A percentile compares a stretch with the other conserved stretches of the same genome.
Evolutionary conservation across 1,140 invertebrate species (phyloP).

Genomic region (Lepidurus arcticus): DNA sequence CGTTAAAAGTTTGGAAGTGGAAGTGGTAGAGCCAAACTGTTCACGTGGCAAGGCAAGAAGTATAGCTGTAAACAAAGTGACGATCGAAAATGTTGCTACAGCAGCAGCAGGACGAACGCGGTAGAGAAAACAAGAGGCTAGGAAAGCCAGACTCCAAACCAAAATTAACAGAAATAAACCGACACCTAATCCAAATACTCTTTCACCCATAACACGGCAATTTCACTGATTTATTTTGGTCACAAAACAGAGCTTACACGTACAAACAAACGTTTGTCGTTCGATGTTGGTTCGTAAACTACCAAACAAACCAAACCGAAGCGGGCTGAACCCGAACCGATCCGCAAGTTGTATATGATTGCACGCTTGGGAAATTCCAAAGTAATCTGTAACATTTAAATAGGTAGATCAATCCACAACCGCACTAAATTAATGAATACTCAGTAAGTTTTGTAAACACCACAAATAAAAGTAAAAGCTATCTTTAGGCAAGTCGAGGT

Average conservation of each 20-base stretch:
- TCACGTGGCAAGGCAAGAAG: not conserved
- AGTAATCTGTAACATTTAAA: too few relatives aligned
- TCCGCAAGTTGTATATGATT: too few relatives aligned
- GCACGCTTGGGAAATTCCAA: too few relatives aligned
- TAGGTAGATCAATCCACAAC: too few relatives aligned
- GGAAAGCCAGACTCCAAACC: not conserved
- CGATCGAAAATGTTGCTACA: not conserved
- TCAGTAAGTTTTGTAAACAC: too few relatives aligned
- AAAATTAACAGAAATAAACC: constrained; percentile 20
- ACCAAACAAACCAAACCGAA: not conserved
- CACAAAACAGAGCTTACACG: not conserved
- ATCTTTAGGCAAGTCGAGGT: too few relatives aligned
- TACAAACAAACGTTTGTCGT: not conserved
- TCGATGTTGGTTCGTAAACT: not conserved
- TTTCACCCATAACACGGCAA: constrained; percentile 18
- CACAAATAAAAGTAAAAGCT: too few relatives aligned
- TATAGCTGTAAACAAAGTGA: not conserved
- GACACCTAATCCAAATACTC: constrained; percentile 19
- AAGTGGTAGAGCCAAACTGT: not conserved
- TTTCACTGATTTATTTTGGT: not conserved
- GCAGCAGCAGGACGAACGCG: not conserved
- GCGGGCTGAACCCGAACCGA: not conserved
- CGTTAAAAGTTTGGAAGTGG: not conserved
- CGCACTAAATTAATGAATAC: too few relatives aligned
- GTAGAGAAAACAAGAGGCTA: not conserved